Percentiles rank a stretch among this genome's conserved stretches.
Evolutionary conservation across 2,113 vertebrate genomes (phyloP).

Genomic region (Vicugna pacos): DNA sequence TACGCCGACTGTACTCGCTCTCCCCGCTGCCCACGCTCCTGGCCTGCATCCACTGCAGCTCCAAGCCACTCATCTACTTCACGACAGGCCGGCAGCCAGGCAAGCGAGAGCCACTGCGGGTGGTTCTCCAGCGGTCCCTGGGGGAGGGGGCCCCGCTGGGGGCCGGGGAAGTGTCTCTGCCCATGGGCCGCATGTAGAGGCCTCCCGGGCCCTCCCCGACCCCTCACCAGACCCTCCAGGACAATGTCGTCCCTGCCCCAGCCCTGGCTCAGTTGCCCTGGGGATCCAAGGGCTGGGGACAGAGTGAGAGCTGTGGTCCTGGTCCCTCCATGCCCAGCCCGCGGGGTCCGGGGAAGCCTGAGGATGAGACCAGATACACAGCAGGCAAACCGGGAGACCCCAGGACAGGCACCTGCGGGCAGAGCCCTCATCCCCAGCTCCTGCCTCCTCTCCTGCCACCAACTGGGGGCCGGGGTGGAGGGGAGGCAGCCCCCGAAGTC

Average conservation of each 20-base stretch:
- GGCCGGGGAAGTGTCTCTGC: fast-evolving
- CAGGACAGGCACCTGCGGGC: not conserved
- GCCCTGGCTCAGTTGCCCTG: not conserved
- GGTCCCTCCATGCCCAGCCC: not conserved
- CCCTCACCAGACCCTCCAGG: not conserved
- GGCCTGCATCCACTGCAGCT: conserved; percentile 15
- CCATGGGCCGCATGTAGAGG: not conserved
- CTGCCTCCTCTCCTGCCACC: not conserved
- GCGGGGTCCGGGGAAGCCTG: not conserved
- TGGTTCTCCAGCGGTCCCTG: not conserved
- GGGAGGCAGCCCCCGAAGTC: not conserved
- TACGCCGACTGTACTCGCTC: too few species aligned
- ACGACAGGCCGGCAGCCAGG: fast-evolving
- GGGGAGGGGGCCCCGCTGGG: not conserved
- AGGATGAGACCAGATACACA: not conserved
- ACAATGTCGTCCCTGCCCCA: fast-evolving
- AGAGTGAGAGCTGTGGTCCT: fast-evolving
- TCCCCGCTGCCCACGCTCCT: not conserved
- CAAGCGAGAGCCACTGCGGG: not conserved
- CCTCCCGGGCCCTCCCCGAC: fast-evolving
- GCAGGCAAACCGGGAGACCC: not conserved
- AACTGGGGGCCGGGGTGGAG: not conserved
- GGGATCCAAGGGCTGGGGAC: not conserved
- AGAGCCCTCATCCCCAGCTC: fast-evolving
- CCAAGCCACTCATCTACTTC: not conserved